Base-by-base conservation (phyloP, 2,797 vertebrate species). In the Danio tinwini region DNA sequence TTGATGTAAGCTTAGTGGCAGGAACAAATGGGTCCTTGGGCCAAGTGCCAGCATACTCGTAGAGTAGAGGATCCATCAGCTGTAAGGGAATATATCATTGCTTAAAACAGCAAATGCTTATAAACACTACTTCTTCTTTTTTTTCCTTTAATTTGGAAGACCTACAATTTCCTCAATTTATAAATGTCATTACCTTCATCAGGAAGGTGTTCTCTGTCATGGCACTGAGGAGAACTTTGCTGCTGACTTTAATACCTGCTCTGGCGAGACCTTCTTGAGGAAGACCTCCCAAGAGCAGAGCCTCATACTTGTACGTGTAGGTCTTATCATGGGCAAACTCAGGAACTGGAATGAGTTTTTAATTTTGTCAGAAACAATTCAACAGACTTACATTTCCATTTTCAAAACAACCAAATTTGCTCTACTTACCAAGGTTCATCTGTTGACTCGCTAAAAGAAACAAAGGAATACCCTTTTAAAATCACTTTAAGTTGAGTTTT, bases 221-320 rank as follows among this genome's bases (percentile, higher is more conserved):
- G 64, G 88, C 87, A 86, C 87, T 89, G 83, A 96, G 93, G 78
- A 92, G 81, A 80, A 95, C 88, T 89, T 93, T 94, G 91, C 93
- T 91, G 72, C 44, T 89, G 76, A 95, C 75, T 92, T 94, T 94
- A 6, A 96, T 81, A 40, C 94, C 94, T 65, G 93, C 86, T 84
- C 92, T 93, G 72, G 92, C 90, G 82, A 95, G 87, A 83, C 91
- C 94, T 61, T 91, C 83, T 64, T 95, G 93, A 75, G 92, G 92
- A 64, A 95, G 85, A 70, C 94, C 93, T 0, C 91, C 90, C 85
- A 93, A 55, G 1, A 94, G 71, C 8, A 81, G 0, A 40, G 88
- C 93, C 74, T 94, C 92, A 92, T 95, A 95, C n/a, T 92, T 90
- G 89, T 94, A 94, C 21, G 88, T 81, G 14, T 91, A 93, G 65